A percentile compares a stretch with the other conserved stretches of the same genome.
Evolutionary conservation across 2,797 vertebrate genomes (phyloP).

Genomic region (Thripadectes ignobilis): DNA sequence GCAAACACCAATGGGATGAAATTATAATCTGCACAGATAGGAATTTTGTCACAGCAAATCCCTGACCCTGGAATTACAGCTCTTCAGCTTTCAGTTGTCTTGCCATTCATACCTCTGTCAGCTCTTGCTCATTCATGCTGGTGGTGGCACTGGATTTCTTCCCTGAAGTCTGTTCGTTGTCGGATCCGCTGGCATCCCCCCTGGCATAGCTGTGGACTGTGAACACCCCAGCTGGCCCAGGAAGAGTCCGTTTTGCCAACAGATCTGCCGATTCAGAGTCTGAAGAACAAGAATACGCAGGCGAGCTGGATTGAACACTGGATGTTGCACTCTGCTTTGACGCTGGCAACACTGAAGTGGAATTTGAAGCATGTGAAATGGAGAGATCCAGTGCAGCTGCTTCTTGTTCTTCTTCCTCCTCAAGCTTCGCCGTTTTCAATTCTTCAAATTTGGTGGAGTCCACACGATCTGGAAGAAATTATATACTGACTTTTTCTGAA

Average conservation of each 20-base stretch:
- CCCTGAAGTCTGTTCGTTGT: slow-evolving; percentile 13
- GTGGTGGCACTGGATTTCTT: slow-evolving; percentile 66
- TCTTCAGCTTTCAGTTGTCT: background rate
- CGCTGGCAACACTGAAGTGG: slow-evolving; percentile 5
- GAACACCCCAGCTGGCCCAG: slow-evolving; percentile 82
- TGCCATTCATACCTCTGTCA: slow-evolving; percentile 72
- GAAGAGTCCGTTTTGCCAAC: slow-evolving; percentile 81
- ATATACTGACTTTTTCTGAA: background rate
- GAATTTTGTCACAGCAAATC: background rate
- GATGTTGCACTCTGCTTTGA: slow-evolving; percentile 56
- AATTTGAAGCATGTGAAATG: slow-evolving; percentile 67
- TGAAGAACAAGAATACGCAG: slow-evolving; percentile 70
- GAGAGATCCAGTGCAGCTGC: slow-evolving; percentile 77
- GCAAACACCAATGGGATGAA: background rate
- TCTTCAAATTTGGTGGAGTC: slow-evolving; percentile 76
- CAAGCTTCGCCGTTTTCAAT: slow-evolving; percentile 76
- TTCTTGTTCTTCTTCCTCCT: slow-evolving; percentile 71
- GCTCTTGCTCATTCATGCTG: slow-evolving; percentile 71
- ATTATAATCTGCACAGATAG: background rate
- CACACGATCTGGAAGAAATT: slow-evolving; percentile 64
- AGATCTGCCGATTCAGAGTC: slow-evolving; percentile 86
- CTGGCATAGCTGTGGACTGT: slow-evolving; percentile 90
- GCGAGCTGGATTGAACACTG: slow-evolving; percentile 61
- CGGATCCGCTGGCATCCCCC: slow-evolving; percentile 61
- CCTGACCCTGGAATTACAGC: background rate